Conservation (phyloP, 2,888 invertebrate genomes). For the Tinea semifulvella region DNA sequence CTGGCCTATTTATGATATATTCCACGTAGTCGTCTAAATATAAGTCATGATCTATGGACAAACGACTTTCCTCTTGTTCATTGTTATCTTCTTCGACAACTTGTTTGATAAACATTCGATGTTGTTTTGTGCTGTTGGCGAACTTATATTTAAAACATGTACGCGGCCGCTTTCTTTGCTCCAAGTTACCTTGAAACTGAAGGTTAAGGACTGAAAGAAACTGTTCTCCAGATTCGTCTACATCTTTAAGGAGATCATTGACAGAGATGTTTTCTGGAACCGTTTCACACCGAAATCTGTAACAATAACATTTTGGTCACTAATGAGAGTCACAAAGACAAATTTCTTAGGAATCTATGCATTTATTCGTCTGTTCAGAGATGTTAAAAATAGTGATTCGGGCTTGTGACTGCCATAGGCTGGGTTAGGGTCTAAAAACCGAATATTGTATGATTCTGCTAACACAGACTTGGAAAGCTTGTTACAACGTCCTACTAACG, state of each 20-base stretch:
- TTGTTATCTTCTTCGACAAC: slow-evolving; percentile 30
- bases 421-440: too few species aligned
- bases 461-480: too few species aligned
- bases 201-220: slow-evolving; percentile 52
- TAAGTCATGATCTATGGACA: slow-evolving; percentile 35
- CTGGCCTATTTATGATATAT: slow-evolving; percentile 36
- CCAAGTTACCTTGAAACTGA: slow-evolving; percentile 41
- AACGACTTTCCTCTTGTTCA: slow-evolving; percentile 27
- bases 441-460: too few species aligned
- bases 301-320: slow-evolving; percentile 16
- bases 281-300: slow-evolving; percentile 37
- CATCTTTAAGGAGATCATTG: slow-evolving; percentile 20
- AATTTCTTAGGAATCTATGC: neutral
- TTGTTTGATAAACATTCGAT: slow-evolving; percentile 56
- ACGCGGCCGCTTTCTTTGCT: slow-evolving; percentile 34
- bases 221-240: slow-evolving; percentile 28
- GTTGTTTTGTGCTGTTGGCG: slow-evolving; percentile 30
- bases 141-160: slow-evolving; percentile 52
- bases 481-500: too few species aligned
- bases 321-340: neutral
- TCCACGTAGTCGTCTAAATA: slow-evolving; percentile 50
- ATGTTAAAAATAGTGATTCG: too few species aligned
- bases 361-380: neutral
- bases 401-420: too few species aligned
- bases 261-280: slow-evolving; percentile 21